phyloP scores from a whole-genome alignment of 1,140 invertebrate genomes.

The Glossosoma conforme region DNA sequence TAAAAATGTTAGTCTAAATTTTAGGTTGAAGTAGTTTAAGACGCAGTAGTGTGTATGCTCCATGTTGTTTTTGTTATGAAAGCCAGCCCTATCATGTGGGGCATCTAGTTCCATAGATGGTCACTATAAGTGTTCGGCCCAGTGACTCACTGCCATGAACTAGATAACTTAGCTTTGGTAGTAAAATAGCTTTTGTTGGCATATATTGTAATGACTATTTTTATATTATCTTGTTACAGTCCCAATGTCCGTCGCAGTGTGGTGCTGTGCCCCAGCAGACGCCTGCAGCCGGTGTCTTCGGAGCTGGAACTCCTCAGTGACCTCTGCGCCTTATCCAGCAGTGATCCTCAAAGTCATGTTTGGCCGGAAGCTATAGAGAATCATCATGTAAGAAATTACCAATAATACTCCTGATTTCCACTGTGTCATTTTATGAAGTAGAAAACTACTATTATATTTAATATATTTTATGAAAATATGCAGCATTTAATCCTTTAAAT shows the following conservation, averaged over 20 bases:
- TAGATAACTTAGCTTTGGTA: not conserved
- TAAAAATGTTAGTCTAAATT: too few relatives aligned
- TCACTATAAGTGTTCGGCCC: too few relatives aligned
- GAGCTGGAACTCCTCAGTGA: conserved; percentile 34
- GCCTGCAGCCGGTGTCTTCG: conserved; percentile 23
- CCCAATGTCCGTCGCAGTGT: conserved; percentile 14
- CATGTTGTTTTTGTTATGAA: too few relatives aligned
- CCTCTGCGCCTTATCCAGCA: conserved; percentile 34
- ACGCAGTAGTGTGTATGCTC: too few relatives aligned
- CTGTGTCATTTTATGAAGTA: too few relatives aligned
- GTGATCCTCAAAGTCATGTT: conserved; percentile 38
- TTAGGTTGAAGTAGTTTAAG: too few relatives aligned
- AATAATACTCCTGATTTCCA: too few relatives aligned
- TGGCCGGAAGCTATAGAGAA: conserved; percentile 21
- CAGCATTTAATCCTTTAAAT: too few relatives aligned
- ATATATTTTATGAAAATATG: too few relatives aligned
- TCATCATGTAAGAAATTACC: conserved; percentile 41
- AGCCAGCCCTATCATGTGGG: too few relatives aligned
- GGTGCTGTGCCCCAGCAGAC: conserved; percentile 31
- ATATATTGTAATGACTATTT: not conserved
- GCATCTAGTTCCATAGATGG: too few relatives aligned
- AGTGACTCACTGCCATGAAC: not conserved
- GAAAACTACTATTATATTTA: too few relatives aligned
- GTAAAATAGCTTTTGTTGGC: not conserved
- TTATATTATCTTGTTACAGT: conserved; percentile 9